phyloP scores from a whole-genome alignment of 2,797 vertebrate genomes.

The Pseudochromis fuscus region DNA sequence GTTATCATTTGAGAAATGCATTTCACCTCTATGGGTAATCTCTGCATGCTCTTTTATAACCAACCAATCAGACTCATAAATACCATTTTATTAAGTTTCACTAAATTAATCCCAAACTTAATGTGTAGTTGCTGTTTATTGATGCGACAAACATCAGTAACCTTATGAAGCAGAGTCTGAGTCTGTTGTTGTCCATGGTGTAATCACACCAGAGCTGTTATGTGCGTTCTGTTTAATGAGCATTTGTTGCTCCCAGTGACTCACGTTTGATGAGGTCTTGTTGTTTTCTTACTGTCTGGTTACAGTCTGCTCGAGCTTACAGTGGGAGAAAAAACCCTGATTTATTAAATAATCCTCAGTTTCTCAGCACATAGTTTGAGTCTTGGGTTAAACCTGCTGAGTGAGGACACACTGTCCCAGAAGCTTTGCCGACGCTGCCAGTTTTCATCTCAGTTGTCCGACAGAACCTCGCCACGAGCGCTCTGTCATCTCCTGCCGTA shows the following conservation, averaged over 20 bases:
- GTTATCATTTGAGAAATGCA: too few relatives aligned
- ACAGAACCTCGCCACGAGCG: slow-evolving; percentile 48
- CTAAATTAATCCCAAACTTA: too few relatives aligned
- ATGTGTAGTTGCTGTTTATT: too few relatives aligned
- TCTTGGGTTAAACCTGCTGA: not conserved
- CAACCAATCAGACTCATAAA: too few relatives aligned
- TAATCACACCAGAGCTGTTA: slow-evolving; percentile 27
- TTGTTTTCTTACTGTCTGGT: not conserved
- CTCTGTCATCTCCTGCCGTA: slow-evolving; percentile 47
- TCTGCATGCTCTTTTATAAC: too few relatives aligned
- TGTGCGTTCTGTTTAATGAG: slow-evolving; percentile 8
- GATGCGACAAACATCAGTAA: too few relatives aligned
- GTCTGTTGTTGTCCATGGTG: slow-evolving; percentile 4
- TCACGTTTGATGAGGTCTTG: not conserved
- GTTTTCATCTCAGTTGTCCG: slow-evolving; percentile 17
- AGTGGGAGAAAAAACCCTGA: not conserved
- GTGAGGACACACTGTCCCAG: slow-evolving; percentile 13
- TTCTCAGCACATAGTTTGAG: slow-evolving; percentile 10
- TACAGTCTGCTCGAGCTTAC: not conserved
- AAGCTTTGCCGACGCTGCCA: slow-evolving; percentile 1
- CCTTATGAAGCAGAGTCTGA: too few relatives aligned
- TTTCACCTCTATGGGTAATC: too few relatives aligned
- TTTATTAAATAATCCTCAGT: not conserved
- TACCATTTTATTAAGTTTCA: too few relatives aligned
- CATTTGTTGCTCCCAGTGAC: slow-evolving; percentile 10